phyloP scores from a whole-genome alignment of 2,888 invertebrate species.

The Melangyna quadrimaculata region DNA sequence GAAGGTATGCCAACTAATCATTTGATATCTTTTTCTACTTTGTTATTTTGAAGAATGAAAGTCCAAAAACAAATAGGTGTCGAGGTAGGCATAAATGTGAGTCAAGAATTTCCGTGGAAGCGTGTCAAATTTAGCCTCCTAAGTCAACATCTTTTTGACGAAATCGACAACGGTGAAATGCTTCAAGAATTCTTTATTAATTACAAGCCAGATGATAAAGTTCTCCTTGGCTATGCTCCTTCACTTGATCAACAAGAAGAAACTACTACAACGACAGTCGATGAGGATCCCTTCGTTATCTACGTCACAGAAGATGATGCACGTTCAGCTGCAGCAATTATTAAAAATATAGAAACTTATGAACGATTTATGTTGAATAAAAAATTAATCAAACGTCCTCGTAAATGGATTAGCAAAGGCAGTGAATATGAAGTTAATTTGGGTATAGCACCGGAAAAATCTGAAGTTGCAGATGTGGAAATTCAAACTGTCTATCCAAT shows the following conservation, averaged over 20 bases:
- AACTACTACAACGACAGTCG: conserved; percentile 81
- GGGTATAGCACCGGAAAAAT: conserved; percentile 81
- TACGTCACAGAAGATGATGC: conserved; percentile 82
- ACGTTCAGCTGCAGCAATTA: conserved; percentile 82
- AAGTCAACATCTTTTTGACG: conserved; percentile 83
- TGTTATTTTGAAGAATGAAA: conserved; percentile 60
- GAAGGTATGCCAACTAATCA: too few species aligned
- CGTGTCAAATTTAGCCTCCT: conserved; percentile 84
- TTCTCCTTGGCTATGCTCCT: conserved; percentile 86
- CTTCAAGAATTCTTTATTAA: conserved; percentile 80
- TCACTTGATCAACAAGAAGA: conserved; percentile 82
- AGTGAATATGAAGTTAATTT: conserved; percentile 86
- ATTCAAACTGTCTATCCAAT: conserved; percentile 85
- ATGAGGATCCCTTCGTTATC: conserved; percentile 86
- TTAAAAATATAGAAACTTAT: conserved; percentile 83
- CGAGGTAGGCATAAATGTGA: conserved; percentile 86
- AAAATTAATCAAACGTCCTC: conserved; percentile 83
- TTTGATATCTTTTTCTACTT: background rate
- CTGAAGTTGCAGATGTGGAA: conserved; percentile 86
- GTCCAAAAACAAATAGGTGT: conserved; percentile 82
- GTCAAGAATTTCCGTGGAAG: conserved; percentile 89
- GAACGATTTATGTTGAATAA: conserved; percentile 82
- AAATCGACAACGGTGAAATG: conserved; percentile 81
- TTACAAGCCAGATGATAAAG: conserved; percentile 79
- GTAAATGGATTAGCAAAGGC: conserved; percentile 84